Base-by-base conservation (phyloP, 2,797 vertebrate species). In the Oryzias sinensis region DNA sequence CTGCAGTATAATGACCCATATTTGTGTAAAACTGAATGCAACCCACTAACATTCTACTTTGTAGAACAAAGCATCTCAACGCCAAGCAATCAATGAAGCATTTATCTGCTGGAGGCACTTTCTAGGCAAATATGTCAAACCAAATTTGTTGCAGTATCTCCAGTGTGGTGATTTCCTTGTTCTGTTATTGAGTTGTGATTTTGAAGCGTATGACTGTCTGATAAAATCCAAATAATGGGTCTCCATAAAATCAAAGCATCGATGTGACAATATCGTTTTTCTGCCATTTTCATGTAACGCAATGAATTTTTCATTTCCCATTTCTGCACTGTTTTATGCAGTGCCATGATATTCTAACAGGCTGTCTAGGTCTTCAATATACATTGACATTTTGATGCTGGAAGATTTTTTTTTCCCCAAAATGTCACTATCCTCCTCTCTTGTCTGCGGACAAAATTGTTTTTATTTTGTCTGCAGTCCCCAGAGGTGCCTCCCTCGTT, bases 401-500 rank as follows among this genome's bases (percentile, higher is more conserved):
- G 49, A 42, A 49, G 14, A 65, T 37, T 46, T 15, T 53, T 66
- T 62, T 58, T 54, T 63, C 11, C 29, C 43, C 43, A 56, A 40
- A 59, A 29, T 41, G 45, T 54, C 33, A 56, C 18, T 29, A 20
- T 59, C 40, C 6, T 22, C 63, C 37, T 64, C 47, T 56, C 20
- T 62, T 45, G n/a, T 70, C 65, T 63, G 14, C 49, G 65, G 51
- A 74, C 59, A 69, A 62, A 59, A 45, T 33, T 44, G 59, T 50
- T 54, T n/a, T 48, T 48, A 63, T 75, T 73, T 60, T 46, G 43
- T 57, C 42, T 65, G 0, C 7, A 40, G 50, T 80, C 65, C 69
- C 76, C 60, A 43, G 64, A 81, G 70, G 69, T 50, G 18, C 4
- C 50, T 63, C 22, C 27, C 61, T 81, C 59, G 70, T 75, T 75